These are phyloP conservation scores for Hyperopisus bebe DNA, from an alignment of 2,113 vertebrate genomes.

Conservation along the genomic window DNA sequence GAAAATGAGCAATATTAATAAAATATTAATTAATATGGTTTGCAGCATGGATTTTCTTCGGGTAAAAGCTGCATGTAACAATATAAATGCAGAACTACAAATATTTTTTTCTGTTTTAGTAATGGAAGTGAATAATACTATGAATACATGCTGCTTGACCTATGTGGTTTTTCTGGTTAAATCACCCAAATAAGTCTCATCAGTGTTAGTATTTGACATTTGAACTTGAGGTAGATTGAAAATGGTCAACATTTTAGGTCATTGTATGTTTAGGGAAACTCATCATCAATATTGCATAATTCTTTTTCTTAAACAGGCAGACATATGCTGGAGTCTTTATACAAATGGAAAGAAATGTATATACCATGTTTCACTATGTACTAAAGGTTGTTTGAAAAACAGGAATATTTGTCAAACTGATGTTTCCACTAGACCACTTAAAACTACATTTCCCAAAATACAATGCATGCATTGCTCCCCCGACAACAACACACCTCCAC, in stretches of 20 bases:
- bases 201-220: constrained; percentile 14
- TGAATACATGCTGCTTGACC: not conserved
- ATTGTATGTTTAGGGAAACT: not conserved
- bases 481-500: constrained; percentile 3
- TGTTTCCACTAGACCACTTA: not conserved
- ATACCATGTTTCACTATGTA: not conserved
- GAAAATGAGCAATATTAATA: not conserved
- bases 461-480: constrained; percentile 22
- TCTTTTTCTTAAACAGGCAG: constrained; percentile 10
- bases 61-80: not conserved
- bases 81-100: not conserved
- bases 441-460: not conserved
- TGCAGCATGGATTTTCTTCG: not conserved
- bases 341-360: not conserved
- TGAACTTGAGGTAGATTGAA: constrained; percentile 56
- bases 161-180: not conserved
- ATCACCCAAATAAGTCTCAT: not conserved
- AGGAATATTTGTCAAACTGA: not conserved
- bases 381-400: not conserved
- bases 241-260: constrained; percentile 24
- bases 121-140: not conserved
- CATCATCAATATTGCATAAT: not conserved
- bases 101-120: not conserved
- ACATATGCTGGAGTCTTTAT: not conserved
- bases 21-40: not conserved